Evolutionary conservation across 2,113 vertebrate genomes (phyloP), one percentile per base, ranked within the genome.

Genomic region (Chelonoidis abingdonii): DNA sequence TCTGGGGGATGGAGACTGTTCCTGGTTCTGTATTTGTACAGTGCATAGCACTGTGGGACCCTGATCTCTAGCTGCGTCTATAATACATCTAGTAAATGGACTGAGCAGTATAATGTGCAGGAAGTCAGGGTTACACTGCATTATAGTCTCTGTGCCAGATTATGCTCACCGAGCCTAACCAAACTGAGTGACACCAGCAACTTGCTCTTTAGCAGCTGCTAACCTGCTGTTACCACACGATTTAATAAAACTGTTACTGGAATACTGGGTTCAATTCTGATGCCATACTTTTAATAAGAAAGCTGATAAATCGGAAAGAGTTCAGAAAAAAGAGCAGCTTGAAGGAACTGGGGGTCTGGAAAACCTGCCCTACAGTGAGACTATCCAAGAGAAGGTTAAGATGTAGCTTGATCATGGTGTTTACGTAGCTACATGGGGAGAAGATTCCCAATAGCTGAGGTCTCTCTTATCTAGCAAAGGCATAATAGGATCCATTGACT

Each of bases 121-220:
- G 2, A 78, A 62, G 35, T 75, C 19, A 10, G 81, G 65, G 1
- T 53, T 16, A 35, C 38, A 47, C 31, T 52, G 79, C 19, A 2
- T 24, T 4, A 29, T 4, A 17, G 3, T 8, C 3, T 85, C 50
- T 84, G 50, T 75, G 35, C 19, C 14, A 44, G 27, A 9, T 78
- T 38, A 49, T 13, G 3, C 53, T 35, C 57, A 81, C 24, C 5
- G 41, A 38, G 29, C 24, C 25, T 83, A 27, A n/a, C 47, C 1
- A 3, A 89, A 84, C 49, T 94, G 75, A 89, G 21, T 44, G 24
- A 27, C 22, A 76, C 62, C 11, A 6, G 35, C 53, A 35, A 5
- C 69, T 38, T 54, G 38, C 31, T 38, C 16, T 87, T 59, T 62
- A 78, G 62, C 62, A 95, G 87, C 6, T 88, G 72, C 44, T 83